Percentiles rank a stretch among this genome's conserved stretches.
Evolutionary conservation across 2,888 invertebrate genomes (phyloP).

Genomic region (Thymelicus lineola): DNA sequence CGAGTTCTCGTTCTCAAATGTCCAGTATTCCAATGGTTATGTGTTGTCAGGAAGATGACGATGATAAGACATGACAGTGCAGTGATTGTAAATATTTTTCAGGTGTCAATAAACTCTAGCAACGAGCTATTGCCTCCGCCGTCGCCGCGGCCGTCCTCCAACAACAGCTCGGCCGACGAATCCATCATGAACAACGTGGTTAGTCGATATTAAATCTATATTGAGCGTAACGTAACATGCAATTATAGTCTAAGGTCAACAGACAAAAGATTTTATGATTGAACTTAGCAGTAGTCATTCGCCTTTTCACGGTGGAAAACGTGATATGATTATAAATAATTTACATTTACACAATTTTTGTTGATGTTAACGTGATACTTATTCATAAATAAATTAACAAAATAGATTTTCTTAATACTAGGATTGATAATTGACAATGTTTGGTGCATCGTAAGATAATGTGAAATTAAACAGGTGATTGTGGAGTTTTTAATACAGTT

Average conservation of each 20-base stretch:
- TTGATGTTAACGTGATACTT: conserved; percentile 1
- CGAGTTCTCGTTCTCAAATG: no score
- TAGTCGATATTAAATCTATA: conserved; percentile 41
- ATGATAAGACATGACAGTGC: no score
- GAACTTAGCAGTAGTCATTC: conserved; percentile 15
- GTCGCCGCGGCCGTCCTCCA: conserved; percentile 76
- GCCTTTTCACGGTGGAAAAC: conserved; percentile 13
- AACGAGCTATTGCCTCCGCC: conserved; percentile 76
- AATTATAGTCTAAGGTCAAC: conserved; percentile 25
- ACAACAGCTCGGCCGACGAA: conserved; percentile 74
- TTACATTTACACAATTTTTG: no score
- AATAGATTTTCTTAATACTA: no score
- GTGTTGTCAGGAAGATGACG: no score
- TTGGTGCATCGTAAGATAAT: no score
- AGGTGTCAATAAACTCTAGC: conserved; percentile 72
- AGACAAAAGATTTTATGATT: conserved; percentile 31
- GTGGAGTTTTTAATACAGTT: no score
- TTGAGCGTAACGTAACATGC: neutral
- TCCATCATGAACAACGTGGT: conserved; percentile 70
- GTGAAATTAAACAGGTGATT: no score
- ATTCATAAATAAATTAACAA: no score
- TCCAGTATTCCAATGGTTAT: no score
- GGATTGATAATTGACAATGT: no score
- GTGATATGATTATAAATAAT: conserved; percentile 5
- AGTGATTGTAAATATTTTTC: conserved; percentile 38